Conservation (phyloP, 2,797 vertebrate genomes). For the Sorex maritimensis region DNA sequence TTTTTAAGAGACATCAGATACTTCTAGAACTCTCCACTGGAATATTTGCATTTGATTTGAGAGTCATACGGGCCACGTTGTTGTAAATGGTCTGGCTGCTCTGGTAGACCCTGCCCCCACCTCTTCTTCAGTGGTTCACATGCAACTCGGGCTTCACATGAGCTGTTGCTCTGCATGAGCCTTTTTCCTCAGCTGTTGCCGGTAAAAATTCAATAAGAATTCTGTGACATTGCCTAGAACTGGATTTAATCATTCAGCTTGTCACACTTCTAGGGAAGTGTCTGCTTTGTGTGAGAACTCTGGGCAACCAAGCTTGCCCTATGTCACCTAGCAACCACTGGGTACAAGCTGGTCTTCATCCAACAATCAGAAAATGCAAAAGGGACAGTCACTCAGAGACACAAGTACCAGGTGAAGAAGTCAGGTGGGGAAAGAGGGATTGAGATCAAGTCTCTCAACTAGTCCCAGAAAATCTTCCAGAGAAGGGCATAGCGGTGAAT, state of each 20-base stretch:
- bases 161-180: too few species aligned
- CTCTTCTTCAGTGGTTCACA: background rate
- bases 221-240: background rate
- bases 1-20: background rate
- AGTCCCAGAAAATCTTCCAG: background rate
- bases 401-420: background rate
- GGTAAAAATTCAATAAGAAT: background rate
- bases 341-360: background rate
- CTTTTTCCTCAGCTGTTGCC: background rate
- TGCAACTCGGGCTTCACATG: background rate
- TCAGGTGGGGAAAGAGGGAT: background rate
- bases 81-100: background rate
- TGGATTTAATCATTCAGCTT: slow-evolving; percentile 37
- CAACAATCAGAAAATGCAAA: background rate
- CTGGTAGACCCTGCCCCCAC: background rate
- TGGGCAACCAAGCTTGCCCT: background rate
- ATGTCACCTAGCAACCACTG: background rate
- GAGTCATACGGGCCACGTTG: background rate
- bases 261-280: background rate
- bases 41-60: background rate
- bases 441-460: background rate
- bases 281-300: background rate
- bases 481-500: background rate
- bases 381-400: background rate
- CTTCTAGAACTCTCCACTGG: slow-evolving; percentile 23